Evolutionary conservation across 1,140 invertebrate species (phyloP), one percentile per base, ranked within the genome.

Genomic region (Grapholita molesta): DNA sequence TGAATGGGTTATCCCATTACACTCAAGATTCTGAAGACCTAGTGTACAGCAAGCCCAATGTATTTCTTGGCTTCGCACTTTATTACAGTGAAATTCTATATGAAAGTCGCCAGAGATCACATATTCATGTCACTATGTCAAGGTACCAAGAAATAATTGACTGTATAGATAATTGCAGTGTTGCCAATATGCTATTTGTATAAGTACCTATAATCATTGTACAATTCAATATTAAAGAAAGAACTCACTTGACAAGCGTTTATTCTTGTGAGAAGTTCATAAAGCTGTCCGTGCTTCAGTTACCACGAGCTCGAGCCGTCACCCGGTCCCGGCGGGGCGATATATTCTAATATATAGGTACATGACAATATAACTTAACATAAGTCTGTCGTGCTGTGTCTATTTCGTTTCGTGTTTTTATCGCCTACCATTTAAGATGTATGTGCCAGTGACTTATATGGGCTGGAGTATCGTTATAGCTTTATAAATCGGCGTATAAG

Each of bases 181-280:
- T n/a, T n/a, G n/a, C n/a, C n/a, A n/a, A n/a, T n/a, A n/a, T n/a
- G n/a, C n/a, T n/a, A n/a, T n/a, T n/a, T n/a, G n/a, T n/a, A n/a
- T n/a, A n/a, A n/a, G n/a, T n/a, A n/a, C n/a, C n/a, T n/a, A n/a
- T n/a, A n/a, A n/a, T n/a, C n/a, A n/a, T n/a, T n/a, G n/a, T n/a
- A n/a, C 12, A 15, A 61, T 32, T 30, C 24, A 61, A 61, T 61
- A 30, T 30, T 32, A 5, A 12, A 61, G 55, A 57, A 57, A 28
- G 8, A 61, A 1, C 25, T 55, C 5, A 2, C 24, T 15, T 28
- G 53, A 55, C 24, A 28, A 28, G 53, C 53, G 24, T 25, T 55
- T 32, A 61, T 61, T 61, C 55, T 61, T 30, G 23, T 57, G 12
- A 28, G 55, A 15, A 61, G 28, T 61, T 30, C 55, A 28, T 61